Evolutionary conservation across 2,888 invertebrate species (phyloP), one percentile per base, ranked within the genome.

Genomic region (Stomorhina lunata): DNA sequence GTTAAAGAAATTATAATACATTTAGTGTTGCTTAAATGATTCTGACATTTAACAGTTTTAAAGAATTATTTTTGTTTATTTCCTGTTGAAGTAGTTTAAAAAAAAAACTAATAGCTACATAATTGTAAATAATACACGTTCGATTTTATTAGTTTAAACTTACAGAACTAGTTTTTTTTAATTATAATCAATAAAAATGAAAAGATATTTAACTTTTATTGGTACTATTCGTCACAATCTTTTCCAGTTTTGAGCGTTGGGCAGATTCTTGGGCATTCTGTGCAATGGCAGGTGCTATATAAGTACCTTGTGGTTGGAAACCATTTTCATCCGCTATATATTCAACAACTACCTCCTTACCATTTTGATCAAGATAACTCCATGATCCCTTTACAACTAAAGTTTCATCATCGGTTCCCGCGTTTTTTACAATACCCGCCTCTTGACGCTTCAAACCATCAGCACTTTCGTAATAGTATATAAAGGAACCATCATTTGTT

Each of bases 321-420:
- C 89, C 90, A 80, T 89, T 86, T 73, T 88, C 86, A 84, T 89
- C 89, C 10, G 90, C 89, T 34, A 88, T 86, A 77, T 90, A 90
- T 45, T 83, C 86, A n/a, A 90, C 90, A 63, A 88, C 84, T 65
- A 90, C 86, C 45, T 83, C 80, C 40, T 87, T 73, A 27, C 89
- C 90, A 71, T 85, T 81, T 69, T 85, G 86, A 84, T 89, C 89
- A 29, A 85, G 81, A 75, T 90, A 90, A 65, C 87, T 86, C 84
- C 88, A 90, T 27, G 86, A 84, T n/a, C 90, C 90, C 32, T 87
- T 86, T n/a, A 90, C 84, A 37, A 86, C 87, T 57, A 90, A 84
- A 12, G 83, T 81, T 45, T 85, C 85, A 4, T 86, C 84, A 2
- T 86, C 87, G 5, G 79, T 83, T 22, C 85, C 87, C 9, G 79